Conservation (phyloP, 2,797 vertebrate genomes). For the Hippopotamyrus pictus region DNA sequence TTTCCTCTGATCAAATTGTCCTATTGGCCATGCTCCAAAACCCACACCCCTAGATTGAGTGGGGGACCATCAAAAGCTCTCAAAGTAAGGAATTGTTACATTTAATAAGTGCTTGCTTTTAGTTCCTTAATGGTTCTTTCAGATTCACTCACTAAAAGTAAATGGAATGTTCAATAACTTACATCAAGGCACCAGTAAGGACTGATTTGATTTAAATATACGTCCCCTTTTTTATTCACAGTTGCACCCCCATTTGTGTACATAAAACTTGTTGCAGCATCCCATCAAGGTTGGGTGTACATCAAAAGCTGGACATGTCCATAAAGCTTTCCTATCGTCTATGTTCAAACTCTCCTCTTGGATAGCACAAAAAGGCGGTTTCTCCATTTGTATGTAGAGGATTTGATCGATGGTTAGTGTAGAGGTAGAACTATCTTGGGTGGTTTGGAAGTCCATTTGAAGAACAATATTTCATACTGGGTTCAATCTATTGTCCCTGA, state of each 20-base stretch:
- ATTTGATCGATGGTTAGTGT: background rate
- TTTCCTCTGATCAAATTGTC: background rate
- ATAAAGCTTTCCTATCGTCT: background rate
- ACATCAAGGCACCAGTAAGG: background rate
- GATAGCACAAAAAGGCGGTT: background rate
- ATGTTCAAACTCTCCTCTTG: background rate
- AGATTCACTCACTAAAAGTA: background rate
- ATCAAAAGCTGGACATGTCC: background rate
- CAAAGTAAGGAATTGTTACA: background rate
- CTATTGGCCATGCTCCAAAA: background rate
- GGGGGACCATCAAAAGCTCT: background rate
- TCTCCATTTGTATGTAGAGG: background rate
- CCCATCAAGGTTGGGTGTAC: background rate
- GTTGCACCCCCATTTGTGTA: background rate
- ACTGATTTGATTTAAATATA: background rate
- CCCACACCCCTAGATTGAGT: conserved; percentile 9
- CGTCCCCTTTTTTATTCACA: background rate
- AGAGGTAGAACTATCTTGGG: background rate
- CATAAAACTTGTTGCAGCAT: background rate
- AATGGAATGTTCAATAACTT: background rate
- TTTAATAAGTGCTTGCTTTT: background rate
- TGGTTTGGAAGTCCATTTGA: background rate
- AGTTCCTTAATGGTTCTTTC: background rate
- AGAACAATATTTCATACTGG: background rate
- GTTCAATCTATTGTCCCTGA: background rate